Conservation (phyloP, 2,888 invertebrate genomes). For the Drosophila ezoana region DNA sequence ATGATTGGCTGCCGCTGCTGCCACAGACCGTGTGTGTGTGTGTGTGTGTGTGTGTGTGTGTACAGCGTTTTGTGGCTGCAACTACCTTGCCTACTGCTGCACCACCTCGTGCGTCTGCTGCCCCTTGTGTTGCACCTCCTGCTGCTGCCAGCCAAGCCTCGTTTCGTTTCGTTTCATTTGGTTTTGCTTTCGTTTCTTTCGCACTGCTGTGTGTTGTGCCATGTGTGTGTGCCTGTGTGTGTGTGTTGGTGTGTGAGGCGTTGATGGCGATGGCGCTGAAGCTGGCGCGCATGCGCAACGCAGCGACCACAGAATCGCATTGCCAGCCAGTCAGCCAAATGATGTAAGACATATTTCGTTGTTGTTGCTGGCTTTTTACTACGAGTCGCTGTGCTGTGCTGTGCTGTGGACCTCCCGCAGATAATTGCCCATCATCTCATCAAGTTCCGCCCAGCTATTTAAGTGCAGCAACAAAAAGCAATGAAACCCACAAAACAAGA, state of each 20-base stretch:
- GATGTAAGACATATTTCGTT: constrained; percentile 74
- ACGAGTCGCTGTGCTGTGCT: constrained; percentile 37
- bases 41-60: too few relatives aligned
- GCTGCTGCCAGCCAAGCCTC: constrained; percentile 10
- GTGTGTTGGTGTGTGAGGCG: constrained; percentile 60
- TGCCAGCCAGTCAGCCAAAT: constrained; percentile 55
- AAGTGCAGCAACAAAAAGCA: constrained; percentile 72
- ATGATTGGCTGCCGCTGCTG: constrained; percentile 71
- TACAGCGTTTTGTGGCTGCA: too few relatives aligned
- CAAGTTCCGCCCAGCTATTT: constrained; percentile 84
- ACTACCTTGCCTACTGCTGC: constrained; percentile 5
- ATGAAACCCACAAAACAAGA: constrained; percentile 78
- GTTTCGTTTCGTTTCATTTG: constrained; percentile 45
- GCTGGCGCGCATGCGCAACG: constrained; percentile 78
- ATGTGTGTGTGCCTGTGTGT: neutral
- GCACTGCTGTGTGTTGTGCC: constrained; percentile 37
- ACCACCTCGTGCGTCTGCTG: neutral
- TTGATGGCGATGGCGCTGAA: constrained; percentile 81
- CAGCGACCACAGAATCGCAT: constrained; percentile 67
- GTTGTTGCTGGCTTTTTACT: constrained; percentile 44
- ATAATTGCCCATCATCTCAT: constrained; percentile 85
- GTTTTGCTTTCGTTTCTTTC: constrained; percentile 24
- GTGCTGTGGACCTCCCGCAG: constrained; percentile 82
- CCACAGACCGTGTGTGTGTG: constrained; percentile 8
- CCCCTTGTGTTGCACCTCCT: too few relatives aligned